Evolutionary conservation across 2,888 invertebrate genomes (phyloP), one percentile per base, ranked within the genome.

Genomic region (Tetheella fluctuosa): DNA sequence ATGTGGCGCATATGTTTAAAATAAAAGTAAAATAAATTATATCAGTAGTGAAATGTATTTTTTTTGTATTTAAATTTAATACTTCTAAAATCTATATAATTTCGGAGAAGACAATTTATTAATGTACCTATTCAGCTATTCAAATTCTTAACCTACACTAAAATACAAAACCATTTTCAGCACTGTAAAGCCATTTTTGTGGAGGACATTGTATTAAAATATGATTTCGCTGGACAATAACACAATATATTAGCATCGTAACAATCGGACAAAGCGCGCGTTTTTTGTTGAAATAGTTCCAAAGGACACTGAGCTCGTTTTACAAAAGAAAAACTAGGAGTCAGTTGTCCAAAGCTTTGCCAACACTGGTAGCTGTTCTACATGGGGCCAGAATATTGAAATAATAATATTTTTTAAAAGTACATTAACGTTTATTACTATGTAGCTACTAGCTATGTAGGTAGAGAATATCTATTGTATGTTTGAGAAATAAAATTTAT

Each of bases 341-440:
- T 76, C 70, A 80, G 79, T 77, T 76, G 78, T 77, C 71, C 74
- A 68, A 76, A 76, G 73, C 80, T 73, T 73, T 74, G 76, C 78
- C 74, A 81, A 75, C 78, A 70, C 63, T 67, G 61, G 42, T 28
- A 70, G 62, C 17, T 64, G 74, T 73, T 78, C 74, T 64, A 76
- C 68, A 84, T 77, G 71, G 34, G 37, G 30, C 8, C 58, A 68
- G 7, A 60, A 55, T 61, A 59, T 57, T 34, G 13, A n/a, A 57
- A 28, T 13, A 48, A 53, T 12, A 34, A 20, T 48, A 48, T 20
- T 17, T 20, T 42, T 5, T 42, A 25, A 25, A 25, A 0, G 10
- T 42, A 5, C 17, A n/a, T n/a, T 17, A 17, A 17, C 13, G 13
- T 2, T 34, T 13, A 13, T 13, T 34, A 3, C 12, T 13, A 34